These are phyloP conservation scores for Drosophila subobscura DNA, from an alignment of 1,140 invertebrate genomes.

Conservation along the genomic window DNA sequence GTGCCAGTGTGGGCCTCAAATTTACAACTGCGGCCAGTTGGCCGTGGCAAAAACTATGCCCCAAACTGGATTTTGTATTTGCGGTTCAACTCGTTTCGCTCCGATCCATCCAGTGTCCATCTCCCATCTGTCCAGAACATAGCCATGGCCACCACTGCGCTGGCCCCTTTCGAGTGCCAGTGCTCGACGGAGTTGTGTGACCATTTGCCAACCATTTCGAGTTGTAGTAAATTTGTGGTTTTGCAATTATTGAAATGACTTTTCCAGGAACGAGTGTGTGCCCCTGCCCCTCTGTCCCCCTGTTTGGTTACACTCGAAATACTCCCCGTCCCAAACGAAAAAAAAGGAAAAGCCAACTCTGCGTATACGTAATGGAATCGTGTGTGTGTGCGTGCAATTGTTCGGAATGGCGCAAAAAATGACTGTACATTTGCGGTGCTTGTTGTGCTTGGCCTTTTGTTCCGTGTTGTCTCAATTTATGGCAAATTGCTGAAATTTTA, in stretches of 20 bases:
- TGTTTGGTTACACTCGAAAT: constrained; percentile 58
- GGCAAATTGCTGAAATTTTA: constrained; percentile 81
- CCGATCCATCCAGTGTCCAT: constrained; percentile 32
- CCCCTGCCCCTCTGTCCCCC: background rate
- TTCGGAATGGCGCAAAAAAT: constrained; percentile 70
- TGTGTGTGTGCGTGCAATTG: constrained; percentile 37
- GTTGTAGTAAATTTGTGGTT: constrained; percentile 83
- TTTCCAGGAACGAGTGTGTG: constrained; percentile 39
- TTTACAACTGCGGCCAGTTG: constrained; percentile 57
- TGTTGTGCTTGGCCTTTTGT: constrained; percentile 68
- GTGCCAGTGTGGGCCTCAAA: constrained; percentile 27
- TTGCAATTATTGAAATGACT: constrained; percentile 84
- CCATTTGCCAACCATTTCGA: constrained; percentile 63
- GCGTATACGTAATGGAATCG: constrained; percentile 61
- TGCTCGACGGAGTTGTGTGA: constrained; percentile 23
- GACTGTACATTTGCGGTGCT: constrained; percentile 78
- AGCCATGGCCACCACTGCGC: too few relatives aligned
- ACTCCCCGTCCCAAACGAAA: constrained; percentile 34
- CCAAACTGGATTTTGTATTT: constrained; percentile 70
- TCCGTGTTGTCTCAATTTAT: constrained; percentile 82
- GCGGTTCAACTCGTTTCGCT: constrained; percentile 33
- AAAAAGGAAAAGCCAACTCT: constrained; percentile 32
- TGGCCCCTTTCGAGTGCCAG: constrained; percentile 11
- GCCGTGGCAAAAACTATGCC: constrained; percentile 57
- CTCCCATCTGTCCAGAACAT: constrained; percentile 17